phyloP scores from a whole-genome alignment of 30 jellyfish, hydroid and myxozoan genomes.

The Cassiopea xamachana region DNA sequence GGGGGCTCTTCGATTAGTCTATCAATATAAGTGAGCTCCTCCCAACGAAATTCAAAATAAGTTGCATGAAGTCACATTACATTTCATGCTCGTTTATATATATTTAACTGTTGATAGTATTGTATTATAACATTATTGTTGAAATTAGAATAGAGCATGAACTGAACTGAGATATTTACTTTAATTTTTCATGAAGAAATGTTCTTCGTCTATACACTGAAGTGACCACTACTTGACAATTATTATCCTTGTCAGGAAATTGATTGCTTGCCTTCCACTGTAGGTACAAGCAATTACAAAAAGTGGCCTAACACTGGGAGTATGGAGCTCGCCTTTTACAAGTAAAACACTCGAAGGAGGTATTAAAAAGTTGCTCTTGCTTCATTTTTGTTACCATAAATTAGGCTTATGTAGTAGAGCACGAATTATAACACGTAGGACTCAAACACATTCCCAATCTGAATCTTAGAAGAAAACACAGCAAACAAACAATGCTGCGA shows the following conservation, averaged over 20 bases:
- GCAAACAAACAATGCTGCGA: neutral
- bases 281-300: slow-evolving; percentile 61
- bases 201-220: neutral
- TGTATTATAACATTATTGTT: too few relatives aligned
- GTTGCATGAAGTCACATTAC: too few relatives aligned
- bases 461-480: neutral
- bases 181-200: neutral
- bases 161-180: neutral
- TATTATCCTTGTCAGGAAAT: neutral
- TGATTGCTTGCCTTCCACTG: neutral
- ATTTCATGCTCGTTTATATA: too few relatives aligned
- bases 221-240: neutral
- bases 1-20: too few relatives aligned
- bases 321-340: slow-evolving; percentile 13
- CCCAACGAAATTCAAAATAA: too few relatives aligned
- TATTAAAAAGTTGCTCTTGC: too few relatives aligned
- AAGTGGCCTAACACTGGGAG: slow-evolving; percentile 30
- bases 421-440: too few relatives aligned
- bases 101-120: too few relatives aligned
- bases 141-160: too few relatives aligned
- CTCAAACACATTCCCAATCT: neutral
- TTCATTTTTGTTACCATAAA: too few relatives aligned
- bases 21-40: too few relatives aligned
- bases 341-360: neutral
- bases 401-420: too few relatives aligned